Conservation (phyloP, 2,888 invertebrate species). For the Pheosia tremula region DNA sequence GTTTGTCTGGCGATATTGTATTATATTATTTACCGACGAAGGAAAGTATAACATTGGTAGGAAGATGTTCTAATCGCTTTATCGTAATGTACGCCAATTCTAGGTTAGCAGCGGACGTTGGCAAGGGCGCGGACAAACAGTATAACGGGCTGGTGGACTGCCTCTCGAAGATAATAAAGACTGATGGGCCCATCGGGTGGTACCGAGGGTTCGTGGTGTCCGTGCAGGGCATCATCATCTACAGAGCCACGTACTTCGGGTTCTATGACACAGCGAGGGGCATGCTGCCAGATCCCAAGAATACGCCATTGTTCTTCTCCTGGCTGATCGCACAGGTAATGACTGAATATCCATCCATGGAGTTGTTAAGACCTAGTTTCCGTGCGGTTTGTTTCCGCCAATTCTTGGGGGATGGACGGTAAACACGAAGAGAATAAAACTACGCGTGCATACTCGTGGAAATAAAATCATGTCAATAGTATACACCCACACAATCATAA, state of each 20-base stretch:
- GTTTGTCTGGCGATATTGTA: too few relatives aligned
- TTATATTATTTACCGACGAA: too few relatives aligned
- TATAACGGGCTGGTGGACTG: constrained; percentile 93
- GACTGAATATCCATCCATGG: neutral
- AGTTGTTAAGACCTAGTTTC: too few relatives aligned
- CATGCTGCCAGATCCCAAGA: constrained; percentile 95
- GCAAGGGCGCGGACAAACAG: constrained; percentile 88
- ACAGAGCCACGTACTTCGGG: constrained; percentile 97
- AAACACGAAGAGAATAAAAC: too few relatives aligned
- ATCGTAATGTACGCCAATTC: neutral
- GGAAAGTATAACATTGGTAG: too few relatives aligned
- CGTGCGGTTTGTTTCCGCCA: too few relatives aligned
- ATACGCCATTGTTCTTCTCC: constrained; percentile 93
- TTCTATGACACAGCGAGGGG: constrained; percentile 96
- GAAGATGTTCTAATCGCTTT: too few relatives aligned
- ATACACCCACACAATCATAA: too few relatives aligned
- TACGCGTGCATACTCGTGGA: too few relatives aligned
- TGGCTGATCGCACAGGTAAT: constrained; percentile 94
- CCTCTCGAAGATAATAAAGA: constrained; percentile 90
- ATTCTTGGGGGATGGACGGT: too few relatives aligned
- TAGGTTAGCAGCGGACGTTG: constrained; percentile 90
- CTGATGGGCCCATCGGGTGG: constrained; percentile 92
- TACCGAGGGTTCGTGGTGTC: constrained; percentile 97
- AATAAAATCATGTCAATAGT: too few relatives aligned
- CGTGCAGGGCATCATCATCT: constrained; percentile 97